Conservation (phyloP, 2,888 invertebrate genomes). For the Hydroisotoma schaefferi region DNA sequence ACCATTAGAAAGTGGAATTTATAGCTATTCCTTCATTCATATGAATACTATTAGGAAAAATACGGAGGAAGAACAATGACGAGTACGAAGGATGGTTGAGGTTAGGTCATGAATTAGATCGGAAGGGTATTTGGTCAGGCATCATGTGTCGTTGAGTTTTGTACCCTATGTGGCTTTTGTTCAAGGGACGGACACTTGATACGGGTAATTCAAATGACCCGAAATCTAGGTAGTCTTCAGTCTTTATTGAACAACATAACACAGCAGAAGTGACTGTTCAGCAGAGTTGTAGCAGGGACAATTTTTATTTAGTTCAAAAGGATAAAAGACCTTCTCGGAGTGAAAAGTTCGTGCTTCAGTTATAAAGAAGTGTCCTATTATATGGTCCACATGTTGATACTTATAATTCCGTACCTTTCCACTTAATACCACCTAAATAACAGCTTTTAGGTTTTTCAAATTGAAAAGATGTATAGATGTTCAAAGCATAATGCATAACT, state of each 20-base stretch:
- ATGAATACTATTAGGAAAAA: too few relatives aligned
- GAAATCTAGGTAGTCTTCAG: not conserved
- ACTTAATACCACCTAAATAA: not conserved
- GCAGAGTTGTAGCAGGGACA: not conserved
- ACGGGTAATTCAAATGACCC: not conserved
- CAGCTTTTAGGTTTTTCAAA: not conserved
- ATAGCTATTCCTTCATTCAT: too few relatives aligned
- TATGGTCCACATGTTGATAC: slow-evolving; percentile 3
- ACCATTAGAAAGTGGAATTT: not conserved
- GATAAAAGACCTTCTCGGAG: slow-evolving; percentile 3
- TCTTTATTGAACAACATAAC: too few relatives aligned
- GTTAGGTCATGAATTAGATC: not conserved
- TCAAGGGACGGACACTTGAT: not conserved
- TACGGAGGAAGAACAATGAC: too few relatives aligned
- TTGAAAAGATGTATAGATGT: slow-evolving; percentile 3
- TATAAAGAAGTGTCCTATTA: not conserved
- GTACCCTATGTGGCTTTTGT: too few relatives aligned
- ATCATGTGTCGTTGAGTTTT: not conserved
- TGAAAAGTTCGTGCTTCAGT: slow-evolving; percentile 1
- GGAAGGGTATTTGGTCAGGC: not conserved
- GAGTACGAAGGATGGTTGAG: too few relatives aligned
- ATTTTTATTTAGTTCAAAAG: not conserved
- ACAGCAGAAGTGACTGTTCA: too few relatives aligned
- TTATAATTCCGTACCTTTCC: not conserved
- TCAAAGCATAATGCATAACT: too few relatives aligned